These are phyloP conservation scores for Pomatostomus ruficeps DNA, from an alignment of 2,113 vertebrate genomes.

Conservation along the genomic window DNA sequence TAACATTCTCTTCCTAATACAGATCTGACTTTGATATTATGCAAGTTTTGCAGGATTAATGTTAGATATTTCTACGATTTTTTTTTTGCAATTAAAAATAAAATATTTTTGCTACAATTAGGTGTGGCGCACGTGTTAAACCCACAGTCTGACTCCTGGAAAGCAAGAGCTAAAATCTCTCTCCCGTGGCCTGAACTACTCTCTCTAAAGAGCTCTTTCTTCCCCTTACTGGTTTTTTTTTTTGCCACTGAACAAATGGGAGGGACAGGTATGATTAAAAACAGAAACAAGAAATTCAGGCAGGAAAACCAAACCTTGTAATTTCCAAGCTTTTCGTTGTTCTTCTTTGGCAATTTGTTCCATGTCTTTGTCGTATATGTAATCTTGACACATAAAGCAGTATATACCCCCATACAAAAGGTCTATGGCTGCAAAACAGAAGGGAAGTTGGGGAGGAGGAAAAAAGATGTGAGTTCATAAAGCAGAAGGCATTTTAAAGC, in stretches of 20 bases:
- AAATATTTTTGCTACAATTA: background rate
- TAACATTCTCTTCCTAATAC: background rate
- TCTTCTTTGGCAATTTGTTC: constrained; percentile 99
- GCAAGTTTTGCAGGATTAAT: background rate
- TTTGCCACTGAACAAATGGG: constrained; percentile 24
- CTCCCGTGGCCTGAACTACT: background rate
- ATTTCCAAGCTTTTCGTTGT: constrained; percentile 96
- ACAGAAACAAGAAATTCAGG: constrained; percentile 38
- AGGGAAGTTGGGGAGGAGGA: background rate
- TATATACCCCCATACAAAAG: constrained; percentile 97
- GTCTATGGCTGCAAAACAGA: constrained; percentile 86
- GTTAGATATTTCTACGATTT: background rate
- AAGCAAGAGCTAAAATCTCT: background rate
- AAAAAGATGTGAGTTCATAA: constrained; percentile 12
- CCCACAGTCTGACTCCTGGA: constrained; percentile 8
- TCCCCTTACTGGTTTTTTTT: background rate
- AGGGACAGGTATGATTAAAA: constrained; percentile 35
- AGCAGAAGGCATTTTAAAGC: constrained; percentile 17
- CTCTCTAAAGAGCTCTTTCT: background rate
- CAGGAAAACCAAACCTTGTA: constrained; percentile 87
- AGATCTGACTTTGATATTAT: background rate
- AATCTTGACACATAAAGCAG: constrained; percentile 99
- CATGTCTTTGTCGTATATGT: constrained; percentile 99
- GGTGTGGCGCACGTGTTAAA: background rate
- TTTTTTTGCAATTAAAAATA: background rate